Evolutionary conservation across 2,888 invertebrate genomes (phyloP).

Genomic region (Patella ulyssiponensis): DNA sequence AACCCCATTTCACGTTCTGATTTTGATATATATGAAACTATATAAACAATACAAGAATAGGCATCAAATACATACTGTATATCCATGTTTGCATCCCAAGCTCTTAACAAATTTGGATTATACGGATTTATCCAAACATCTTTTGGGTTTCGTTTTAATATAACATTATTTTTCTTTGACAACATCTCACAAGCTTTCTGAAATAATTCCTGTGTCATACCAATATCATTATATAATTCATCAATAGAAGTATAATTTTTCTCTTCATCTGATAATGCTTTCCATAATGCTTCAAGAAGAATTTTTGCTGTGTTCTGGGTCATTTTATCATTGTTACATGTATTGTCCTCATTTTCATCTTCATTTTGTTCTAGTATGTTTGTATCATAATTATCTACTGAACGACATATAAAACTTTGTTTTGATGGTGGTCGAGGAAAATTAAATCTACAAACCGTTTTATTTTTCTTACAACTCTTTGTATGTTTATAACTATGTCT

Average conservation of each 20-base stretch:
- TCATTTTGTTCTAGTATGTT: neutral
- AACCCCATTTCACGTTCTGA: conserved; percentile 32
- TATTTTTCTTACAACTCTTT: conserved; percentile 34
- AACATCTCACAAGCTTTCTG: conserved; percentile 12
- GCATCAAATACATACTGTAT: conserved; percentile 34
- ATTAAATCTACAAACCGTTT: conserved; percentile 38
- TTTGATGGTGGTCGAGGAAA: conserved; percentile 37
- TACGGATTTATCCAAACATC: conserved; percentile 14
- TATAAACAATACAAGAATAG: conserved; percentile 44
- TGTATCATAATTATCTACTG: neutral
- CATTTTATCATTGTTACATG: neutral
- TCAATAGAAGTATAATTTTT: conserved; percentile 14
- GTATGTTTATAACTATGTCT: conserved; percentile 35
- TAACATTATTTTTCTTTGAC: neutral
- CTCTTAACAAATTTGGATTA: conserved; percentile 26
- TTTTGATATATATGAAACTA: conserved; percentile 48
- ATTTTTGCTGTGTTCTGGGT: neutral
- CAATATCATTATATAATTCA: neutral
- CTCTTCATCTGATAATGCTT: neutral
- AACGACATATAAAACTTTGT: conserved; percentile 15
- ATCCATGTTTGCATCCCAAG: conserved; percentile 32
- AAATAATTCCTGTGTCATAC: conserved; percentile 7
- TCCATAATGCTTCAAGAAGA: conserved; percentile 11
- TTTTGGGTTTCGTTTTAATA: conserved; percentile 1
- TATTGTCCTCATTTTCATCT: neutral